A percentile compares a stretch with the other conserved stretches of the same genome.
These are phyloP conservation scores for Dicerorhinus sumatrensis DNA, from an alignment of 2,113 vertebrate species.

Conservation along the genomic window DNA sequence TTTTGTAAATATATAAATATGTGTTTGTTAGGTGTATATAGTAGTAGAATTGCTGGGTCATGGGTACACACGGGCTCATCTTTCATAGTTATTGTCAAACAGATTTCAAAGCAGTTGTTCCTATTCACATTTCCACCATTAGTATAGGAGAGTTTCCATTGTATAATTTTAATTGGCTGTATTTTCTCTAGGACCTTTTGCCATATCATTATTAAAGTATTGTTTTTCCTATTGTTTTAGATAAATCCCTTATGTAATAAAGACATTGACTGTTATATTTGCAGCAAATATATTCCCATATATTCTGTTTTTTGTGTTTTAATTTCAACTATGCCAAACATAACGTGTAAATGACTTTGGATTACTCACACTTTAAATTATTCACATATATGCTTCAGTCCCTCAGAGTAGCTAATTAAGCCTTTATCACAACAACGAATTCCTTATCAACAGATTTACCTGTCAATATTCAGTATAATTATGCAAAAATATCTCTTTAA, in stretches of 20 bases:
- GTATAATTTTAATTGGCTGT: not conserved
- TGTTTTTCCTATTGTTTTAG: not conserved
- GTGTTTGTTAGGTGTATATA: not conserved
- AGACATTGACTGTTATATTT: not conserved
- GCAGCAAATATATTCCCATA: not conserved
- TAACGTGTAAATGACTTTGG: not conserved
- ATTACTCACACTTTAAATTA: not conserved
- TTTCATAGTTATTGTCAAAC: not conserved
- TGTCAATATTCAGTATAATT: not conserved
- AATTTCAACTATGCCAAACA: not conserved
- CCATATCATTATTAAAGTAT: not conserved
- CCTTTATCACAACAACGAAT: not conserved
- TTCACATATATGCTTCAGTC: not conserved
- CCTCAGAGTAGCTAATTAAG: slow-evolving; percentile 17
- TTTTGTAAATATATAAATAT: not conserved
- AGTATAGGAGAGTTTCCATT: not conserved
- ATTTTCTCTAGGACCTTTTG: not conserved
- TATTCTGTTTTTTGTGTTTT: not conserved
- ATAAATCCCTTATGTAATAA: not conserved
- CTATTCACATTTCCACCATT: not conserved
- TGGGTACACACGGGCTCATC: not conserved
- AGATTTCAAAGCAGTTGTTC: not conserved
- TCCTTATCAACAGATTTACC: not conserved
- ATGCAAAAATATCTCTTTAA: not conserved
- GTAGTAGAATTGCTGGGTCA: not conserved